These are phyloP conservation scores for Sacculina carcini DNA, from an alignment of 2,888 invertebrate species.

Conservation along the genomic window DNA sequence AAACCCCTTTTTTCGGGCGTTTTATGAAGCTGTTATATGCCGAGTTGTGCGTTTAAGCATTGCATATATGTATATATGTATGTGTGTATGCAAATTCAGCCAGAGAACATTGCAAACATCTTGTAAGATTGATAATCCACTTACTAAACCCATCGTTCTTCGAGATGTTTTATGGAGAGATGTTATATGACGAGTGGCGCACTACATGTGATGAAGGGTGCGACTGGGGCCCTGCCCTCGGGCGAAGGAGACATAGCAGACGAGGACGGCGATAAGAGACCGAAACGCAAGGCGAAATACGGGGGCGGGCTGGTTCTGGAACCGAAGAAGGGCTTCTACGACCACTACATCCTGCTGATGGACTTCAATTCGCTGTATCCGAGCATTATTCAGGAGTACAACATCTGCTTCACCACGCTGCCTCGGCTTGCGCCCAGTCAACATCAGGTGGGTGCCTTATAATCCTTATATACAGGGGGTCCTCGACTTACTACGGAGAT, in stretches of 20 bases:
- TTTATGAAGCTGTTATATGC: too few relatives aligned
- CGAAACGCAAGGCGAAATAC: conserved; percentile 53
- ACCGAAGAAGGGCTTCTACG: conserved; percentile 91
- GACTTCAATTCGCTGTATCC: conserved; percentile 98
- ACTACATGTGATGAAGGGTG: too few relatives aligned
- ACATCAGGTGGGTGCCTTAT: neutral
- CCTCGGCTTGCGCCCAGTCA: neutral
- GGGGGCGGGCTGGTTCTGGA: conserved; percentile 78
- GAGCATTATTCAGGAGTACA: conserved; percentile 97
- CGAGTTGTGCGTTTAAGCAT: too few relatives aligned
- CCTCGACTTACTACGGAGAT: too few relatives aligned
- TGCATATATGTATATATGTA: too few relatives aligned
- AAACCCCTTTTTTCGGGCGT: too few relatives aligned
- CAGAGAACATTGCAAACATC: too few relatives aligned
- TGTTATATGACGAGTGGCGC: too few relatives aligned
- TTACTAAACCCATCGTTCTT: too few relatives aligned
- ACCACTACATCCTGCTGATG: conserved; percentile 77
- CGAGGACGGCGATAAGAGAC: conserved; percentile 21
- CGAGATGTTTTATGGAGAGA: conserved; percentile 15
- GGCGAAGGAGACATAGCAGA: conserved; percentile 16
- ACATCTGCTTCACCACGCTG: conserved; percentile 87
- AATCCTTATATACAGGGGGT: too few relatives aligned
- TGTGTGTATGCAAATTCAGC: too few relatives aligned
- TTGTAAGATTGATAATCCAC: too few relatives aligned
- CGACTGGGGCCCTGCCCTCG: conserved; percentile 7